Evolutionary conservation across 35 echinoderm and acorn worm genomes (phyloP).

Genomic region (Hemicentrotus pulcherrimus): DNA sequence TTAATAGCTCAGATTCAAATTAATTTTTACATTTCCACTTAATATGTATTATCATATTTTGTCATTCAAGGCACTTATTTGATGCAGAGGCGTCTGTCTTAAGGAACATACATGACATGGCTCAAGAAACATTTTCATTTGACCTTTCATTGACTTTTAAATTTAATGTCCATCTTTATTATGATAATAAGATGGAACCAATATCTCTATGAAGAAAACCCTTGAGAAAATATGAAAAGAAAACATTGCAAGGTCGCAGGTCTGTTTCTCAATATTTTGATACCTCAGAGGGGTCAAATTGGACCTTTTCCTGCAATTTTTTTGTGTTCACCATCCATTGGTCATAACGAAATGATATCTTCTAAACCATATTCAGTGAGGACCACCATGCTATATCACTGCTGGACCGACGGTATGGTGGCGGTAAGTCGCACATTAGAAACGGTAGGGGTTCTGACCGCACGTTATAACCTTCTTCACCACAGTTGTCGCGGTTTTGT

Average conservation of each 20-base stretch:
- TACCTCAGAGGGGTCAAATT: not conserved
- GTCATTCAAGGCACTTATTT: not conserved
- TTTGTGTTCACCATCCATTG: not conserved
- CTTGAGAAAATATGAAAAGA: not conserved
- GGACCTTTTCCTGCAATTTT: not conserved
- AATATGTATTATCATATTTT: not conserved
- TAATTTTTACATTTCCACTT: not conserved
- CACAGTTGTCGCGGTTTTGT: conserved; percentile 27
- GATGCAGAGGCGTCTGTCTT: not conserved
- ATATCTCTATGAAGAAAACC: not conserved
- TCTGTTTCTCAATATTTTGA: not conserved
- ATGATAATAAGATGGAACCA: not conserved
- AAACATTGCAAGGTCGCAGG: not conserved
- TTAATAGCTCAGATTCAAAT: not conserved
- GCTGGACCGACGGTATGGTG: not conserved
- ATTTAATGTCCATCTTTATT: not conserved
- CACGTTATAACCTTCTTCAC: not conserved
- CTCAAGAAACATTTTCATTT: not conserved
- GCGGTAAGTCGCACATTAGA: conserved; percentile 19
- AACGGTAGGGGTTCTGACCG: not conserved
- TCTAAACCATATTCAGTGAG: not conserved
- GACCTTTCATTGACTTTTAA: not conserved
- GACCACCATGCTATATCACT: not conserved
- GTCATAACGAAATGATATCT: not conserved
- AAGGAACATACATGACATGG: not conserved